Evolutionary conservation across 2,797 vertebrate species (phyloP).

Genomic region (Sternarchorhynchus goeldii): DNA sequence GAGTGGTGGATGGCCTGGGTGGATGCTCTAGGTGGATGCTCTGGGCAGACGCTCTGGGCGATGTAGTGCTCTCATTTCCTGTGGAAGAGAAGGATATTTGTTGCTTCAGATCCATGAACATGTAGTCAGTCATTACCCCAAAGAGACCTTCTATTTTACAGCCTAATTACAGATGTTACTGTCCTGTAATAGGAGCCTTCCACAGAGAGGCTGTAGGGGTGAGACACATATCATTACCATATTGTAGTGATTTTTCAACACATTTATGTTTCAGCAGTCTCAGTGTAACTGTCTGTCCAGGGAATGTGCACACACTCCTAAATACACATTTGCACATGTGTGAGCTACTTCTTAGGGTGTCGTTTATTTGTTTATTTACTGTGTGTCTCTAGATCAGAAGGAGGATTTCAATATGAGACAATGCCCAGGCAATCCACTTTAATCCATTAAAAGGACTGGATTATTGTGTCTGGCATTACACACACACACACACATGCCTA

Average conservation of each 20-base stretch:
- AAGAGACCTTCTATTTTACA: constrained; percentile 15
- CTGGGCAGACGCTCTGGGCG: not conserved
- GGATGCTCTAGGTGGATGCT: not conserved
- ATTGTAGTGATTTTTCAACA: not conserved
- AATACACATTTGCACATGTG: no score
- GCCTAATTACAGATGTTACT: constrained; percentile 24
- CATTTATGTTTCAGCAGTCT: not conserved
- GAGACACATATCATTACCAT: not conserved
- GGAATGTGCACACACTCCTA: no score
- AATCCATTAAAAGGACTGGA: constrained; percentile 52
- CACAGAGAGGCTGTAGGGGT: not conserved
- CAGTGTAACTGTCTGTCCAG: not conserved
- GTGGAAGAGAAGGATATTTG: not conserved
- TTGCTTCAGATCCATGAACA: not conserved
- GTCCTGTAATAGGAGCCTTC: constrained; percentile 25
- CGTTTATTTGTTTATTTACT: not conserved
- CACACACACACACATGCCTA: not conserved
- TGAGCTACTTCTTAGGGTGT: no score
- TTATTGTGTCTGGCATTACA: constrained; percentile 42
- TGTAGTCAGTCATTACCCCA: constrained; percentile 2
- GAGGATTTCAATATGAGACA: constrained; percentile 35
- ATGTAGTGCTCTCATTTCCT: constrained; percentile 5
- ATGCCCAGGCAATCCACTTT: constrained; percentile 47
- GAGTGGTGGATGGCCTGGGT: not conserved
- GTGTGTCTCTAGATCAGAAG: not conserved